phyloP scores from a whole-genome alignment of 1,140 invertebrate genomes.

The Euwallacea similis region DNA sequence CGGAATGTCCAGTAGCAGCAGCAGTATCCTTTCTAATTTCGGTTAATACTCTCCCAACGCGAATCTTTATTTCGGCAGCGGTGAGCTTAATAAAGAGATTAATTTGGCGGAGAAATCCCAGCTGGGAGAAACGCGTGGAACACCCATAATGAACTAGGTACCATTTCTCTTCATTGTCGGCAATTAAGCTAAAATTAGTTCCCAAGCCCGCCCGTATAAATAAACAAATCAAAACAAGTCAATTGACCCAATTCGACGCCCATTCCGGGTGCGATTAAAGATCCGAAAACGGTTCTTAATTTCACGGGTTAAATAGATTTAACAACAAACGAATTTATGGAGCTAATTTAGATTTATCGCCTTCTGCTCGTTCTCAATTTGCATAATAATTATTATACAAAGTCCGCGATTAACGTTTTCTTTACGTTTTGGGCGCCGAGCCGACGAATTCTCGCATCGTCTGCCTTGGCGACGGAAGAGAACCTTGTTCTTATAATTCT shows the following conservation, averaged over 20 bases:
- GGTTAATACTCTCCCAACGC: too few species aligned
- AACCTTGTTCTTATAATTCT: too few species aligned
- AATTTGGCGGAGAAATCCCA: too few species aligned
- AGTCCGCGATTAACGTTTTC: conserved; percentile 17
- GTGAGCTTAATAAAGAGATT: too few species aligned
- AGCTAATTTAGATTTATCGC: conserved; percentile 28
- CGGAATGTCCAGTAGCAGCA: too few species aligned
- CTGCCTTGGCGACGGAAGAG: not conserved
- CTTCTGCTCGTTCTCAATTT: conserved; percentile 13
- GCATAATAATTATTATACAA: conserved; percentile 20
- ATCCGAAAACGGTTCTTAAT: conserved; percentile 15
- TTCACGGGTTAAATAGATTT: conserved; percentile 29
- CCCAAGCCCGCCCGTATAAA: not conserved
- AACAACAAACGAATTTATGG: conserved; percentile 28
- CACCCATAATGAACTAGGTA: too few species aligned
- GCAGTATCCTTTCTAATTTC: too few species aligned
- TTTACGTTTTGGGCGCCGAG: not conserved
- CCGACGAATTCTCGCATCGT: not conserved
- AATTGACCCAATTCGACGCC: not conserved
- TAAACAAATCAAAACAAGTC: conserved; percentile 1
- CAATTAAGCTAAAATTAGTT: not conserved
- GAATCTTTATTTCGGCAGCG: too few species aligned
- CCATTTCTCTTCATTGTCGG: too few species aligned
- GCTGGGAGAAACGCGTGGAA: too few species aligned
- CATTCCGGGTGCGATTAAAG: not conserved